A percentile compares a stretch with the other conserved stretches of the same genome.
phyloP scores from a whole-genome alignment of 2,888 invertebrate genomes.

The Blastobasis lacticolella region DNA sequence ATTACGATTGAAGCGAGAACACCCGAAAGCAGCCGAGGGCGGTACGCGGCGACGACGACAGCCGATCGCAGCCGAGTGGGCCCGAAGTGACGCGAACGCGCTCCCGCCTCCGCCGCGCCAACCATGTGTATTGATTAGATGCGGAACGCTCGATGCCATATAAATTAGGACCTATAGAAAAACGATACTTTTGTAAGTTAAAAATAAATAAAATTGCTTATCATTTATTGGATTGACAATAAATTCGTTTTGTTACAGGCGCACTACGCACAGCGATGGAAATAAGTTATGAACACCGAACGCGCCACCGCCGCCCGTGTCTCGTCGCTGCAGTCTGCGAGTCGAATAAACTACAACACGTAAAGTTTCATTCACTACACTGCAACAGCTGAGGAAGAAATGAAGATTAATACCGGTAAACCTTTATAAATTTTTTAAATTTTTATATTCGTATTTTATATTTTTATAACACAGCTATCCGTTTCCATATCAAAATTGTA shows the following conservation, averaged over 20 bases:
- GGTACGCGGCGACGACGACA: conserved; percentile 18
- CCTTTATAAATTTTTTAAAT: no score
- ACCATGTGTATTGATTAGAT: conserved; percentile 73
- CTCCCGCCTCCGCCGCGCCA: conserved; percentile 47
- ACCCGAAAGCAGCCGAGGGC: conserved; percentile 46
- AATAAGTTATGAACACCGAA: no score
- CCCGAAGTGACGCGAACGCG: conserved; percentile 43
- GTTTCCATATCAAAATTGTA: no score
- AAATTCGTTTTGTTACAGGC: background rate
- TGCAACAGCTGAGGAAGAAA: no score
- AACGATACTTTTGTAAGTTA: conserved; percentile 43
- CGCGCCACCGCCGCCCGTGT: no score
- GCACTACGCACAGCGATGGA: background rate
- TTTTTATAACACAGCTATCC: no score
- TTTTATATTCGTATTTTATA: no score
- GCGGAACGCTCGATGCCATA: conserved; percentile 72
- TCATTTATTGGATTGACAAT: background rate
- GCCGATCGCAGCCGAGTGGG: conserved; percentile 29
- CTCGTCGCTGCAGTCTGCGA: no score
- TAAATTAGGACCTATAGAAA: conserved; percentile 72
- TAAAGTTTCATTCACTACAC: no score
- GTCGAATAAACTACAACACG: no score
- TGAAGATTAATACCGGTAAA: no score
- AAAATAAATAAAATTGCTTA: background rate
- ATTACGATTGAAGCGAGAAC: conserved; percentile 73